These are phyloP conservation scores for Diadema setosum DNA, from an alignment of 35 echinoderm and acorn worm species.

Conservation along the genomic window DNA sequence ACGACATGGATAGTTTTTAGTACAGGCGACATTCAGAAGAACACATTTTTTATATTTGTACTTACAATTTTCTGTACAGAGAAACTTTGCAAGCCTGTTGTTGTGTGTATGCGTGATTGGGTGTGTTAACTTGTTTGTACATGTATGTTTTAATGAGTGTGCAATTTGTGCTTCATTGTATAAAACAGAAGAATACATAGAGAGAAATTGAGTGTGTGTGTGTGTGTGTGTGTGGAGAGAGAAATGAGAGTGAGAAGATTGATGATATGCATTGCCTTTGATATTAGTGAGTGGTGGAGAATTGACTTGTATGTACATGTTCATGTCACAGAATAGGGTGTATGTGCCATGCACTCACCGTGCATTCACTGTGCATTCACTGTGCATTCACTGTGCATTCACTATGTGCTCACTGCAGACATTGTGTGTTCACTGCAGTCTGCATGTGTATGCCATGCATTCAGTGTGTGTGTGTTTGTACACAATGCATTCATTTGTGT, in stretches of 20 bases:
- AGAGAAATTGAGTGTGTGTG: too few relatives aligned
- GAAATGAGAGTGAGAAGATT: background rate
- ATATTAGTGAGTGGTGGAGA: background rate
- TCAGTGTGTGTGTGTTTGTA: background rate
- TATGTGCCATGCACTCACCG: too few relatives aligned
- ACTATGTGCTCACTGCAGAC: too few relatives aligned
- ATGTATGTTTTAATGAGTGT: background rate
- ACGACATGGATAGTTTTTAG: background rate
- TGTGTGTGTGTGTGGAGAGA: background rate
- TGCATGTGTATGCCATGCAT: background rate
- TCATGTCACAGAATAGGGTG: background rate
- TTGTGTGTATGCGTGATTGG: background rate
- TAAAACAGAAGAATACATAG: too few relatives aligned
- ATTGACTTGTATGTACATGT: background rate
- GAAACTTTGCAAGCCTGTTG: background rate
- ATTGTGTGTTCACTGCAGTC: background rate
- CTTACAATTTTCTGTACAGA: background rate
- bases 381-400: too few relatives aligned
- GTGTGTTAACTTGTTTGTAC: background rate
- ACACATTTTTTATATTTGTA: slow-evolving; percentile 13
- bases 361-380: too few relatives aligned
- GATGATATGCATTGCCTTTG: background rate
- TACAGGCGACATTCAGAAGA: background rate
- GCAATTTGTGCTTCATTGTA: slow-evolving; percentile 9
- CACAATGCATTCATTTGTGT: background rate